Percentiles rank a stretch among this genome's conserved stretches.
These are phyloP conservation scores for Eueides isabella DNA, from an alignment of 1,140 invertebrate genomes.

Conservation along the genomic window DNA sequence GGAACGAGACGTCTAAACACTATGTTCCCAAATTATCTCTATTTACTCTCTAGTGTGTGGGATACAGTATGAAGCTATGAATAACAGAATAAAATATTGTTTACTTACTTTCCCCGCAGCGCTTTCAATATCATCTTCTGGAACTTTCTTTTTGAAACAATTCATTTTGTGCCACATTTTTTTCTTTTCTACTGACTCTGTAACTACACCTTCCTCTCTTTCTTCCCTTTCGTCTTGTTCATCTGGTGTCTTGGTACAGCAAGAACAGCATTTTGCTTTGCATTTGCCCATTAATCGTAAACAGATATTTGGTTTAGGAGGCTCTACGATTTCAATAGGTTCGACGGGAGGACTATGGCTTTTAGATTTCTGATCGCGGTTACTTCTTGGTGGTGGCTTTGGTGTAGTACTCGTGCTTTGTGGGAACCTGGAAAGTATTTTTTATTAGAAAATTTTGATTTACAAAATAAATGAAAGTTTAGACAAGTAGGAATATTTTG, in stretches of 20 bases:
- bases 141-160: conserved; percentile 64
- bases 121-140: conserved; percentile 59
- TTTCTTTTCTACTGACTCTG: conserved; percentile 39
- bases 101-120: conserved; percentile 69
- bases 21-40: no score
- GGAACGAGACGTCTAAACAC: no score
- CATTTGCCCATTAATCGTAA: conserved; percentile 68
- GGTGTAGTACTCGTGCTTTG: conserved; percentile 75
- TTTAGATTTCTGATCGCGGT: conserved; percentile 55
- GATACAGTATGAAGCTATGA: no score
- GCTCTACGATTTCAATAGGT: conserved; percentile 33
- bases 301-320: conserved; percentile 65
- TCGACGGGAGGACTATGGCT: conserved; percentile 22
- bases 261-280: conserved; percentile 65
- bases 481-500: no score
- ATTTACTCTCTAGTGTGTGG: no score
- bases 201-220: conserved; percentile 28
- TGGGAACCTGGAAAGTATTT: conserved; percentile 60
- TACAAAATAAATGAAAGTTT: no score
- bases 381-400: conserved; percentile 63
- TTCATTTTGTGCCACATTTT: conserved; percentile 61
- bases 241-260: conserved; percentile 57
- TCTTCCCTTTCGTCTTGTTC: conserved; percentile 31
- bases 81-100: no score
- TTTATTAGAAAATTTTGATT: background rate